A percentile compares a stretch with the other conserved stretches of the same genome.
These are phyloP conservation scores for Crocidura indochinensis DNA, from an alignment of 2,797 vertebrate genomes.

Conservation along the genomic window DNA sequence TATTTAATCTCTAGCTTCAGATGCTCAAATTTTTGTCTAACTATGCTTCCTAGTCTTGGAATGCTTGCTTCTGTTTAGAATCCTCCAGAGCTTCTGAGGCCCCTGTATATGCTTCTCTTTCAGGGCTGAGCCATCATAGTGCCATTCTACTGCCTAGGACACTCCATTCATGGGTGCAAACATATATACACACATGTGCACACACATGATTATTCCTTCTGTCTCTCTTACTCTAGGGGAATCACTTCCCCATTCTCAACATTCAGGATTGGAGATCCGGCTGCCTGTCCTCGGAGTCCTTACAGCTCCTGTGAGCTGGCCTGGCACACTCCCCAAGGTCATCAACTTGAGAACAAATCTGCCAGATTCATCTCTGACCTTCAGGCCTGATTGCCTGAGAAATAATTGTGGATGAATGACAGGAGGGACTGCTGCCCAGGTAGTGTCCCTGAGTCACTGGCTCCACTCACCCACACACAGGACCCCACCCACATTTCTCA, in stretches of 20 bases:
- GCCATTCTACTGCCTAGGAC: not conserved
- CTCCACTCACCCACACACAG: not conserved
- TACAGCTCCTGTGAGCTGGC: not conserved
- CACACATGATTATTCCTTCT: not conserved
- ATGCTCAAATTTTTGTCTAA: too few relatives aligned
- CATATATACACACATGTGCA: not conserved
- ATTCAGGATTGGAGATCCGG: not conserved
- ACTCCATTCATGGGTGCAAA: not conserved
- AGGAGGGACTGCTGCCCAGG: not conserved
- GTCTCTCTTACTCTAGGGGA: not conserved
- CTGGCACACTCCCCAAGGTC: not conserved
- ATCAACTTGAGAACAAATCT: not conserved
- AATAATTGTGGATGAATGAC: conserved; percentile 35
- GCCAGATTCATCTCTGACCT: not conserved
- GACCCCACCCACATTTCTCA: not conserved
- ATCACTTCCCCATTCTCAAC: not conserved
- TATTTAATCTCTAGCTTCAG: too few relatives aligned
- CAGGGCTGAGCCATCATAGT: not conserved
- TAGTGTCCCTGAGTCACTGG: not conserved
- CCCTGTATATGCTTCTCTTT: not conserved
- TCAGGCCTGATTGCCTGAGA: not conserved
- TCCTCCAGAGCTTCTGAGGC: not conserved
- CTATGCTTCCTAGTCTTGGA: not conserved
- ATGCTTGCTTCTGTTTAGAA: not conserved
- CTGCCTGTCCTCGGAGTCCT: not conserved